Base-by-base conservation (phyloP, 2,113 vertebrate species). In the Dromaius novaehollandiae region DNA sequence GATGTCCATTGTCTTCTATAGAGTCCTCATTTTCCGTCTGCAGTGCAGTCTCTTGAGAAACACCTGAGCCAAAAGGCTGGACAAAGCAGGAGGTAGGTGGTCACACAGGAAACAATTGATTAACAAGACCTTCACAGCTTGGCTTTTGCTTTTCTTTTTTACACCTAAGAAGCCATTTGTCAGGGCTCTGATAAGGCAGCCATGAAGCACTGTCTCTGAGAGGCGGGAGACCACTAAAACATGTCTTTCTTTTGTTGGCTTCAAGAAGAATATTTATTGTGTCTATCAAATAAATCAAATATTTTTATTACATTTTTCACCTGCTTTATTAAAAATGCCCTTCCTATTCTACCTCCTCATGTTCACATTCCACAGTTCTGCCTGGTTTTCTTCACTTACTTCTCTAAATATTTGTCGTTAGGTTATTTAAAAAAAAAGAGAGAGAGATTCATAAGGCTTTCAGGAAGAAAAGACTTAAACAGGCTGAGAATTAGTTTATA, bases 401-500 rank as follows among this genome's bases (percentile, higher is more conserved):
- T 93, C 82, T 82, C 64, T 70, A 91, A 90, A 93, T 90, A 93
- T 68, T 88, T 94, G 71, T 70, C 76, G 86, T 61, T 58, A 69
- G 7, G 7, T 30, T 71, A 55, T 66, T 83, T 42, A 88, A 87
- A 55, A 86, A 13, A n/a, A 36, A 7, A 9, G 1, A 79, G 3
- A 70, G 15, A 70, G 19, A 7, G 4, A 50, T 75, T 82, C 85
- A 70, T 95, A 80, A 2, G 3, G 58, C 40, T 96, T 93, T 93
- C 95, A 96, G 90, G 87, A 97, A 94, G 70, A 91, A 94, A 94
- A 82, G 34, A 56, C 63, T 94, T 93, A 75, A 88, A 66, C 61
- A 78, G 66, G 38, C 79, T 96, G 86, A 96, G 96, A 91, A 96
- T 96, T 89, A 90, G 78, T 95, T 97, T 98, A 86, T 97, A 96